These are phyloP conservation scores for Augiades crinisus DNA, from an alignment of 2,888 invertebrate species.

Conservation along the genomic window DNA sequence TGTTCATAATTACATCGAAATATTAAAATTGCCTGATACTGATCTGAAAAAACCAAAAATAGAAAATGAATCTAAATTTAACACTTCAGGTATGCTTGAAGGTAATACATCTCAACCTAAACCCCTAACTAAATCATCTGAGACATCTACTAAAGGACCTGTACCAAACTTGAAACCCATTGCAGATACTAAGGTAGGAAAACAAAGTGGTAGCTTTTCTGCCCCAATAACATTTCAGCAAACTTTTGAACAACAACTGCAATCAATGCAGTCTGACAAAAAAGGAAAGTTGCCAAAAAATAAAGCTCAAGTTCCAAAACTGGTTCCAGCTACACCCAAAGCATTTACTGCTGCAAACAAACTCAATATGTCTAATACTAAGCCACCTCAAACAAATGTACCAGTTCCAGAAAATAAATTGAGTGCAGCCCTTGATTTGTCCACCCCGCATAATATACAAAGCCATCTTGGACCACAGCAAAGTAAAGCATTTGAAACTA, in stretches of 20 bases:
- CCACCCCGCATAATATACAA: conserved; percentile 69
- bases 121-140: conserved; percentile 50
- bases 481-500: conserved; percentile 73
- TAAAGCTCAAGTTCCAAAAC: conserved; percentile 72
- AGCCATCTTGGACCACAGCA: conserved; percentile 66
- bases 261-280: conserved; percentile 65
- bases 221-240: conserved; percentile 76
- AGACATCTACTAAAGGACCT: conserved; percentile 70
- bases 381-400: conserved; percentile 41
- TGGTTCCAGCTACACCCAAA: conserved; percentile 69
- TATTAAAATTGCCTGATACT: conserved; percentile 81
- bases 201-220: conserved; percentile 60
- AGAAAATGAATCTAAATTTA: conserved; percentile 47
- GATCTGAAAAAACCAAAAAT: conserved; percentile 56
- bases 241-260: conserved; percentile 75
- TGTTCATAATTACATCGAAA: conserved; percentile 84
- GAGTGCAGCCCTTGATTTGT: conserved; percentile 70
- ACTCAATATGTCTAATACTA: conserved; percentile 46
- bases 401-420: conserved; percentile 52
- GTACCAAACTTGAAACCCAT: conserved; percentile 77
- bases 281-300: conserved; percentile 68
- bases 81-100: conserved; percentile 48
- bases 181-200: conserved; percentile 69
- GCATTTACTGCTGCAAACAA: conserved; percentile 62
- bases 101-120: conserved; percentile 42